Evolutionary conservation across 2,797 vertebrate genomes (phyloP).

Genomic region (Thaleichthys pacificus): DNA sequence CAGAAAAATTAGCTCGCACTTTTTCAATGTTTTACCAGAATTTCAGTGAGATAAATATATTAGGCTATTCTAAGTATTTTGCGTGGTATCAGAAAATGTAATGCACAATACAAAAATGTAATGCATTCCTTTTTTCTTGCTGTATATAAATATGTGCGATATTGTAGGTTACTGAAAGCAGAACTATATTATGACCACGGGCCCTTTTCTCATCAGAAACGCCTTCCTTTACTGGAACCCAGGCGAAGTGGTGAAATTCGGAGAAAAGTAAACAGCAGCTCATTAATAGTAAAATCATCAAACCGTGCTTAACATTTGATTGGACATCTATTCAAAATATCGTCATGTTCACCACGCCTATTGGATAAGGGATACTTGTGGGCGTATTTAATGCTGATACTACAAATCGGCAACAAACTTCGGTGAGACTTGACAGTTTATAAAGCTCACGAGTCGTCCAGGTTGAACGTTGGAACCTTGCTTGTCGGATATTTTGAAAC

Average conservation of each 20-base stretch:
- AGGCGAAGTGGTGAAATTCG: conserved; percentile 19
- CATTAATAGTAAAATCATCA: conserved; percentile 34
- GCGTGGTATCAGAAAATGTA: not conserved
- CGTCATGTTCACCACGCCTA: conserved; percentile 21
- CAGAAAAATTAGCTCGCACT: too few species aligned
- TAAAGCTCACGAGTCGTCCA: not conserved
- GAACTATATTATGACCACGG: not conserved
- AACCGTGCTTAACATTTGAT: conserved; percentile 25
- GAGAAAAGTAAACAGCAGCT: conserved; percentile 21
- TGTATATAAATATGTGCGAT: not conserved
- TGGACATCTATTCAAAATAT: conserved; percentile 66
- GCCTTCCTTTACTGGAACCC: conserved; percentile 19
- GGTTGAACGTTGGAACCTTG: not conserved
- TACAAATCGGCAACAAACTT: conserved; percentile 55
- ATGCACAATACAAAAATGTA: not conserved
- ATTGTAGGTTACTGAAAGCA: not conserved
- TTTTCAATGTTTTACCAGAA: not conserved
- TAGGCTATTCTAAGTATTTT: not conserved
- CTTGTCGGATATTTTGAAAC: conserved; percentile 25
- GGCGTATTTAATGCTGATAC: conserved; percentile 46
- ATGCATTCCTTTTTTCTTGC: not conserved
- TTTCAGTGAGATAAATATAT: not conserved
- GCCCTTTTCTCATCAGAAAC: not conserved
- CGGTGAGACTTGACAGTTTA: not conserved
- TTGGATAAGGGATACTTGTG: conserved; percentile 33